Evolutionary conservation across 1,140 invertebrate species (phyloP).

Genomic region (Olivierus martensii): DNA sequence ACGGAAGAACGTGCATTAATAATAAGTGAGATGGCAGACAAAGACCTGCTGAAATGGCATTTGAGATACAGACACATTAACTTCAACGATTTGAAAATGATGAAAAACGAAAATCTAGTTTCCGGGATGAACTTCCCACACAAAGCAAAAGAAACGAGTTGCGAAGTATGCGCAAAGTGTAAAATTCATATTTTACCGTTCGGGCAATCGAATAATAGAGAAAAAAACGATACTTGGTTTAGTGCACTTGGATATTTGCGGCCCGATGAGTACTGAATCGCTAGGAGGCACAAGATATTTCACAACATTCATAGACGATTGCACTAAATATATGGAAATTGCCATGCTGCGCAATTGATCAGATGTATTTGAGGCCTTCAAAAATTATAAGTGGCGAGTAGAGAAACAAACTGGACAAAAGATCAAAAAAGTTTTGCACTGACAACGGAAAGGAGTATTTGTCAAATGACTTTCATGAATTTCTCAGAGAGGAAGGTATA

Average conservation of each 20-base stretch:
- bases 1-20: too few relatives aligned
- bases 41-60: too few relatives aligned
- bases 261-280: background rate
- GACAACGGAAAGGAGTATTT: background rate
- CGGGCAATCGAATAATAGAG: background rate
- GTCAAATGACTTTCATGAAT: background rate
- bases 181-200: too few relatives aligned
- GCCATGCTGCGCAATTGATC: background rate
- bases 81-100: too few relatives aligned
- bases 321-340: background rate
- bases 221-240: background rate
- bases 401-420: background rate
- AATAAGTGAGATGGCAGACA: too few relatives aligned
- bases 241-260: background rate
- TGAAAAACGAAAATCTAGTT: too few relatives aligned
- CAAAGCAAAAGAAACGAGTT: too few relatives aligned
- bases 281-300: background rate
- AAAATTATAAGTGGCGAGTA: background rate
- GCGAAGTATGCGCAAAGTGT: too few relatives aligned
- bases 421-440: background rate
- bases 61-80: too few relatives aligned
- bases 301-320: background rate
- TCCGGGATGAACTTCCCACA: too few relatives aligned
- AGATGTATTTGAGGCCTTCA: background rate
- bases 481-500: slow-evolving; percentile 14